Evolutionary conservation across 2,888 invertebrate species (phyloP).

Genomic region (Serripes groenlandicus): DNA sequence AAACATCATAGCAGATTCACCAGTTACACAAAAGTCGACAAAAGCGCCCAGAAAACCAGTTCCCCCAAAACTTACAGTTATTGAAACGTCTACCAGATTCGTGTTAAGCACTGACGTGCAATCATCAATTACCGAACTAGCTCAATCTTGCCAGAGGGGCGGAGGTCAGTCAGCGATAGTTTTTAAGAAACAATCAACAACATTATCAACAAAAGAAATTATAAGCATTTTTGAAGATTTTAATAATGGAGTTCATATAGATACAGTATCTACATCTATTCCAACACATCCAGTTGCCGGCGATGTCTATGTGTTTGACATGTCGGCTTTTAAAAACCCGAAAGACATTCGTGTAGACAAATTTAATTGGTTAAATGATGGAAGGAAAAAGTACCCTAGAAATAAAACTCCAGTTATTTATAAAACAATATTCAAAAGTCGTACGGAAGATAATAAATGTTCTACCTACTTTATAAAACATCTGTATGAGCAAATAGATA

Average conservation of each 20-base stretch:
- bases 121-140: background rate
- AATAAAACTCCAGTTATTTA: background rate
- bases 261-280: background rate
- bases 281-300: background rate
- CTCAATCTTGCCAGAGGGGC: background rate
- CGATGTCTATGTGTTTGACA: background rate
- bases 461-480: background rate
- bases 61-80: slow-evolving; percentile 78
- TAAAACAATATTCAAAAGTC: background rate
- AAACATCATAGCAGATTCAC: too few relatives aligned
- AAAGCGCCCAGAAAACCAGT: too few relatives aligned
- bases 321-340: background rate
- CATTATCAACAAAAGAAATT: background rate
- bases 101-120: background rate
- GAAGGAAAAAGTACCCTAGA: background rate
- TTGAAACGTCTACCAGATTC: background rate
- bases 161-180: background rate
- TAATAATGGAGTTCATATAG: background rate
- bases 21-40: too few relatives aligned
- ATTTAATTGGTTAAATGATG: background rate
- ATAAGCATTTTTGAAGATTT: background rate
- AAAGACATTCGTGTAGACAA: background rate
- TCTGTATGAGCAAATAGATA: background rate
- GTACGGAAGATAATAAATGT: background rate
- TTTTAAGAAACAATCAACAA: background rate